phyloP scores from a whole-genome alignment of 2,888 invertebrate genomes.

The Tyria jacobaeae region DNA sequence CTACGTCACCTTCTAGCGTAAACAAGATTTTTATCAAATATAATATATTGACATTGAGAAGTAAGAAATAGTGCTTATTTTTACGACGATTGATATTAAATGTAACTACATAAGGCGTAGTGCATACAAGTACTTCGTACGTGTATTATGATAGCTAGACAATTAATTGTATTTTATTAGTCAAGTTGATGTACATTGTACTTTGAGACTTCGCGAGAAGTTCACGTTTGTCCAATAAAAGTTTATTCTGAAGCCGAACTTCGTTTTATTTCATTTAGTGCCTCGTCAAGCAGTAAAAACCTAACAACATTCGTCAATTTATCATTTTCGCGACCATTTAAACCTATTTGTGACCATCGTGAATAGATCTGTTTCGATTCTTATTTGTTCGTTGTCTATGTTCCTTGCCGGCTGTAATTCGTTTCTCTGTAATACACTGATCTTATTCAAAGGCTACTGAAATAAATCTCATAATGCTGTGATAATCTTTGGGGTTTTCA shows the following conservation, averaged over 20 bases:
- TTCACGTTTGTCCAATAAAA: conserved; percentile 83
- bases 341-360: too few relatives aligned
- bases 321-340: too few relatives aligned
- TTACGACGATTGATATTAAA: conserved; percentile 57
- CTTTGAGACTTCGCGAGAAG: conserved; percentile 66
- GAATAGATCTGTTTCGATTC: too few relatives aligned
- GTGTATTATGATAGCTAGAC: conserved; percentile 62
- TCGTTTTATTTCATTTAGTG: conserved; percentile 61
- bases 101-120: conserved; percentile 30
- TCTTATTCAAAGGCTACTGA: too few relatives aligned
- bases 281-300: too few relatives aligned
- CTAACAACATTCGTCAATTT: too few relatives aligned
- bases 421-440: too few relatives aligned
- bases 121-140: conserved; percentile 18
- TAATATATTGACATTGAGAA: conserved; percentile 52
- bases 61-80: conserved; percentile 64
- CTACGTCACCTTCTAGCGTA: conserved; percentile 78
- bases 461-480: too few relatives aligned
- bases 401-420: too few relatives aligned
- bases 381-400: too few relatives aligned
- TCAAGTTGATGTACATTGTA: conserved; percentile 78
- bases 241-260: conserved; percentile 79
- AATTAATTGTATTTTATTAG: conserved; percentile 75
- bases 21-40: conserved; percentile 50
- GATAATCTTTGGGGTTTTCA: too few relatives aligned